Percentiles rank a stretch among this genome's conserved stretches.
phyloP scores from a whole-genome alignment of 2,888 invertebrate genomes.

The Argyresthia goedartella region DNA sequence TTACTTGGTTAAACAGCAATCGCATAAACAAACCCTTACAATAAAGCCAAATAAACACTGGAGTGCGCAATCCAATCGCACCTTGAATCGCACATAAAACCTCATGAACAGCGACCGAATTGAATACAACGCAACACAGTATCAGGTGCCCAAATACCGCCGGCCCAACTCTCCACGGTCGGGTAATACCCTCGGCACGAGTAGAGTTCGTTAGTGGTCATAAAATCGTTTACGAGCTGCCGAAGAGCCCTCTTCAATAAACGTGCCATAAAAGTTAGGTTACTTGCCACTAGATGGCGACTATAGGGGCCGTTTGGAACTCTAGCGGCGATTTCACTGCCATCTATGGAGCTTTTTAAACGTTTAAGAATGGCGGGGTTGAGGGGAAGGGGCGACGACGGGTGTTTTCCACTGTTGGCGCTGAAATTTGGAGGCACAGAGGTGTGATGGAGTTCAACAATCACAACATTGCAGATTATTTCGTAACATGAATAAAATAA shows the following conservation, averaged over 20 bases:
- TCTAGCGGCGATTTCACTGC: slow-evolving; percentile 64
- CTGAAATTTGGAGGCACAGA: neutral
- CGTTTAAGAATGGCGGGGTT: slow-evolving; percentile 40
- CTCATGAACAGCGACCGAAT: slow-evolving; percentile 65
- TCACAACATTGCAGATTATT: too few relatives aligned
- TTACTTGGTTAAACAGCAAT: slow-evolving; percentile 69
- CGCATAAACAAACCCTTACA: slow-evolving; percentile 71
- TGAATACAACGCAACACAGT: slow-evolving; percentile 60
- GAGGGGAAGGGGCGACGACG: slow-evolving; percentile 19
- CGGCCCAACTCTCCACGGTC: slow-evolving; percentile 59
- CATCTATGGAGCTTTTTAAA: slow-evolving; percentile 68
- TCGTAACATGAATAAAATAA: too few relatives aligned
- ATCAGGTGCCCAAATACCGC: slow-evolving; percentile 61
- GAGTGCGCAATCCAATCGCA: slow-evolving; percentile 71
- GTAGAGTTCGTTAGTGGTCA: slow-evolving; percentile 64
- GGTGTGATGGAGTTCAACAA: too few relatives aligned
- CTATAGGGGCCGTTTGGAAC: slow-evolving; percentile 62
- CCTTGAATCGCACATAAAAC: slow-evolving; percentile 71
- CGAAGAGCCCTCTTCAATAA: slow-evolving; percentile 70
- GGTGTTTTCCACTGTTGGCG: neutral
- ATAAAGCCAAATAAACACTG: slow-evolving; percentile 70
- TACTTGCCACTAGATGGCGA: slow-evolving; percentile 67
- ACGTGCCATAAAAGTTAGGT: slow-evolving; percentile 68
- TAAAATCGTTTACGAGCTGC: slow-evolving; percentile 71
- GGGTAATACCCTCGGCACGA: slow-evolving; percentile 59